Percentiles rank a stretch among this genome's conserved stretches.
These are phyloP conservation scores for Amia ocellicauda DNA, from an alignment of 2,113 vertebrate species.

Conservation along the genomic window DNA sequence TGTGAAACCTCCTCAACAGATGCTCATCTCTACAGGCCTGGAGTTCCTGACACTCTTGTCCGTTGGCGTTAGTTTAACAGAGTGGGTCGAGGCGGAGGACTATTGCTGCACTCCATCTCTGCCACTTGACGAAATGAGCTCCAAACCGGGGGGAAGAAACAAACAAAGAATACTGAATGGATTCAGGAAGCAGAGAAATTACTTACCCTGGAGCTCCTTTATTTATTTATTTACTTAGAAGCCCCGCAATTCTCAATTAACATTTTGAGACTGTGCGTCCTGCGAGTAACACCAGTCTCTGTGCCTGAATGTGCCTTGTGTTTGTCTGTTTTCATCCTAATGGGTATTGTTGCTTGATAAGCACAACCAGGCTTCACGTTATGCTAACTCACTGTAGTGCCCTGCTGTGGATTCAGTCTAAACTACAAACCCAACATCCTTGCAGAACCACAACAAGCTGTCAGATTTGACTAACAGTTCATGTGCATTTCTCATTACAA, in stretches of 20 bases:
- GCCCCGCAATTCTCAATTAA: background rate
- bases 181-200: background rate
- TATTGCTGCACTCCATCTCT: background rate
- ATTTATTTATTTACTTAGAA: background rate
- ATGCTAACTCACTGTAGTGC: no score
- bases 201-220: background rate
- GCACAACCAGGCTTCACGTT: no score
- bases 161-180: background rate
- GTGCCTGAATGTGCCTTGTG: no score
- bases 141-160: background rate
- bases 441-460: no score
- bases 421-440: no score
- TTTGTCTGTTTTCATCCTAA: no score
- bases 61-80: background rate
- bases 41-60: background rate
- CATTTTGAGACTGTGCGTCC: background rate
- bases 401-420: no score
- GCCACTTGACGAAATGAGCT: background rate
- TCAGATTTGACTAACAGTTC: no score
- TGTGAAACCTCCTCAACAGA: no score
- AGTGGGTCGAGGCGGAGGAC: background rate
- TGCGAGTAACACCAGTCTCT: background rate
- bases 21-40: no score
- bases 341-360: no score
- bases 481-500: no score